A percentile compares a stretch with the other conserved stretches of the same genome.
Conservation (phyloP, 2,888 invertebrate species). For the Plagodis dolabraria region DNA sequence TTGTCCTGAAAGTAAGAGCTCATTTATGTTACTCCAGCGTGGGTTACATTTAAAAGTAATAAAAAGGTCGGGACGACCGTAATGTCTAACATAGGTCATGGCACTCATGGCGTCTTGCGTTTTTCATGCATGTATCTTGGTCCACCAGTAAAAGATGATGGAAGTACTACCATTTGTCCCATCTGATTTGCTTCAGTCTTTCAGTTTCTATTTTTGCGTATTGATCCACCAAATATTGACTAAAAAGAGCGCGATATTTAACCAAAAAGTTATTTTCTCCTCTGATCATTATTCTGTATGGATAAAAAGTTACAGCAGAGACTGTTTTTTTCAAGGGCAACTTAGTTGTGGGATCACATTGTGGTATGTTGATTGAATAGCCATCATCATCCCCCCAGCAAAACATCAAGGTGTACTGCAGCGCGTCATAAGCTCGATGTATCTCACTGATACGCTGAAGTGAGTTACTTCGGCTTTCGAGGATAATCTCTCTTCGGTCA, state of each 20-base stretch:
- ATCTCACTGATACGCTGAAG: not conserved
- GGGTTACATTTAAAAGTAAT: slow-evolving; percentile 37
- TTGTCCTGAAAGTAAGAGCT: slow-evolving; percentile 10
- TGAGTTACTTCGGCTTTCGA: not conserved
- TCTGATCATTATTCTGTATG: no score
- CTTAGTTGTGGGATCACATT: no score
- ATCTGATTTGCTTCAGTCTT: slow-evolving; percentile 25
- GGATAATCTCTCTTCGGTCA: not conserved
- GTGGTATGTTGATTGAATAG: no score
- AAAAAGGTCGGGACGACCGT: slow-evolving; percentile 45
- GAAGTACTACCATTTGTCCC: slow-evolving; percentile 24
- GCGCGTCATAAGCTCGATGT: not conserved
- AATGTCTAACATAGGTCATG: slow-evolving; percentile 50
- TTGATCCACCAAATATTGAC: slow-evolving; percentile 30
- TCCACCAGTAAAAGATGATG: slow-evolving; percentile 39
- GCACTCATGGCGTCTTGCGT: slow-evolving; percentile 47
- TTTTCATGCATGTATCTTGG: slow-evolving; percentile 43
- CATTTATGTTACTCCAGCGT: slow-evolving; percentile 42
- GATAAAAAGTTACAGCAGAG: no score
- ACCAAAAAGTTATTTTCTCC: not conserved
- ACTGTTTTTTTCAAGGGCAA: no score
- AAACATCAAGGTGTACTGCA: not conserved
- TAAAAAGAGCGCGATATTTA: not conserved
- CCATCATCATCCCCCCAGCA: not conserved
- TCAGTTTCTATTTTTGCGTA: slow-evolving; percentile 36